Base-by-base conservation (phyloP, 2,888 invertebrate genomes). In the Herminia tarsipennalis region DNA sequence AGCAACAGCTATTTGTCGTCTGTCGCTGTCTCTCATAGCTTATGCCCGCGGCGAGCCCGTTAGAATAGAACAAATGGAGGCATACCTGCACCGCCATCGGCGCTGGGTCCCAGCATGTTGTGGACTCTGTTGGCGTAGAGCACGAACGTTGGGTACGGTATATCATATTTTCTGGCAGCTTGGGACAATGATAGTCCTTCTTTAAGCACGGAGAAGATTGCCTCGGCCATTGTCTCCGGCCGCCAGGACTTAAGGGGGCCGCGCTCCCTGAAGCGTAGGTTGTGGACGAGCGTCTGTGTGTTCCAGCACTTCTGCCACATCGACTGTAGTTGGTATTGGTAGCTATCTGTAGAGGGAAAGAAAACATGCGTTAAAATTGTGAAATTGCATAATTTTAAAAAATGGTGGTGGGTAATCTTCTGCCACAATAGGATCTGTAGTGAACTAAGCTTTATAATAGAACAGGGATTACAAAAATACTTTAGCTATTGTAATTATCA, bases 261-360 rank as follows among this genome's bases (percentile, higher is more conserved):
- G 45, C 98, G 94, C 88, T 98, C 98, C 33, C 98, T 95, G 93
- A 98, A 97, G 69, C 97, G 94, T 77, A 98, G 91, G 83, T 97
- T 97, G 90, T 97, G 97, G 66, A 97, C 96, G 75, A 97, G 93
- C 74, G 96, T 96, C 87, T 97, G 97, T 65, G 97, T 97, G 87
- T 96, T 97, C 97, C 97, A 98, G 87, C 97, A 97, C 86, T 97
- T 98, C 88, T 98, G 97, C 98, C 98, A 98, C 95, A 97, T 96
- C 46, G 96, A 97, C 88, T 98, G 98, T 83, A 98, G 92, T 88
- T 98, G 97, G 88, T 97, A 97, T 88, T 98, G 97, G 93, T 98
- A 98, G 93, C 97, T 97, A 93, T 97, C 97, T 95, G 95, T 94
- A 95, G 95, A 82, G 90, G 85, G 72, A 66, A 83, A 69, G 80